Conservation (phyloP, 2,888 invertebrate genomes). For the Sicus ferrugineus region DNA sequence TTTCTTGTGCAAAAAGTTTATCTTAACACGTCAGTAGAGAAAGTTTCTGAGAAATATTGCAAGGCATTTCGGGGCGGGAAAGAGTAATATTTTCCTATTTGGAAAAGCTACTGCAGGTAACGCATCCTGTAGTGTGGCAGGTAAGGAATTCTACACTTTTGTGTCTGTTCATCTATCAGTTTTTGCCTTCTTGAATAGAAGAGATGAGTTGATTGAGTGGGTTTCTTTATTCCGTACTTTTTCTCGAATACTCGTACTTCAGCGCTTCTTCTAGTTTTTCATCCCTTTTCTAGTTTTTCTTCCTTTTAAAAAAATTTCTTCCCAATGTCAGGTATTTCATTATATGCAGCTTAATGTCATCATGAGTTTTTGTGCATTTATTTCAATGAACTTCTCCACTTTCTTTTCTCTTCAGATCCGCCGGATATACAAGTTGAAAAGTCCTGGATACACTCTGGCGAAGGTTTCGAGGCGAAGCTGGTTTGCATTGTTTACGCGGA, state of each 20-base stretch:
- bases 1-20: too few species aligned
- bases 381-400: background rate
- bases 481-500: slow-evolving; percentile 75
- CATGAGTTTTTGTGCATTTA: background rate
- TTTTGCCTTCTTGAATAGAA: background rate
- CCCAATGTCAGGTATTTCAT: background rate
- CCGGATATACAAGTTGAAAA: slow-evolving; percentile 76
- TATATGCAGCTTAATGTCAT: slow-evolving; percentile 1
- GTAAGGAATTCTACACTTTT: too few species aligned
- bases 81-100: too few species aligned
- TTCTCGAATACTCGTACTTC: background rate
- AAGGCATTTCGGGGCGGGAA: too few species aligned
- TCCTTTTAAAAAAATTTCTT: background rate
- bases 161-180: background rate
- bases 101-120: too few species aligned
- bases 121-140: too few species aligned
- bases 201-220: background rate
- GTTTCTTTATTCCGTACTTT: background rate
- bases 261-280: background rate
- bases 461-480: slow-evolving; percentile 74
- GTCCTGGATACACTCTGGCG: slow-evolving; percentile 76
- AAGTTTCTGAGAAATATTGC: too few species aligned
- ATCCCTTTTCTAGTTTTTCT: background rate
- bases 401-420: slow-evolving; percentile 67
- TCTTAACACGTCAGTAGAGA: too few species aligned